phyloP scores from a whole-genome alignment of 2,797 vertebrate genomes.

The Sebastes steindachneri region DNA sequence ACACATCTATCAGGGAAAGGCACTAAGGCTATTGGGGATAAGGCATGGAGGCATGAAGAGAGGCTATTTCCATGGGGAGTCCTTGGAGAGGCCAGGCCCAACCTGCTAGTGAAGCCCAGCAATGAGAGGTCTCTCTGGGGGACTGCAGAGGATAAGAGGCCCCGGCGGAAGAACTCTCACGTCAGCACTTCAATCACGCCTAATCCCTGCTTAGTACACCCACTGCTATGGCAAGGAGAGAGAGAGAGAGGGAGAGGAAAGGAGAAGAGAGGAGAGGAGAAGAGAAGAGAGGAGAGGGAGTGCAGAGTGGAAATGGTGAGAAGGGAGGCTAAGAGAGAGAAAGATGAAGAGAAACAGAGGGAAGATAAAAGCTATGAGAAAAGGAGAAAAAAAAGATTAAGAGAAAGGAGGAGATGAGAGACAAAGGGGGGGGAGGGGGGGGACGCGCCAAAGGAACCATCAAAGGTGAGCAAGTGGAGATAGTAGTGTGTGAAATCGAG shows the following conservation, averaged over 20 bases:
- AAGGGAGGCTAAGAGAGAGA: constrained; percentile 45
- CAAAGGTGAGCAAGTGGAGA: constrained; percentile 64
- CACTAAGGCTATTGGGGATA: constrained; percentile 72
- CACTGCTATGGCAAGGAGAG: constrained; percentile 73
- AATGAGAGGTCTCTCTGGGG: constrained; percentile 76
- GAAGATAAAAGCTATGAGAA: constrained; percentile 56
- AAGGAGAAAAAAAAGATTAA: constrained; percentile 59
- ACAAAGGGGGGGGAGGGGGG: constrained; percentile 31
- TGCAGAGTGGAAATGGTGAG: constrained; percentile 37
- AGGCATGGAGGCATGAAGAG: constrained; percentile 73
- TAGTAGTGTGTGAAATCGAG: constrained; percentile 45
- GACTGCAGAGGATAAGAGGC: constrained; percentile 76
- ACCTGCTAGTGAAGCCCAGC: constrained; percentile 71
- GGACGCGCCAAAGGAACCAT: constrained; percentile 56
- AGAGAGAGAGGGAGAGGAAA: constrained; percentile 31
- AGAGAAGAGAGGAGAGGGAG: neutral
- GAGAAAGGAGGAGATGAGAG: constrained; percentile 54
- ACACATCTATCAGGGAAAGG: constrained; percentile 72
- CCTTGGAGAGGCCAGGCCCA: constrained; percentile 69
- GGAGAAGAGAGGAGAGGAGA: constrained; percentile 13
- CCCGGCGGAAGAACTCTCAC: constrained; percentile 78
- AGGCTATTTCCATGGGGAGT: constrained; percentile 76
- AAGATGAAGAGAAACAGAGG: constrained; percentile 56
- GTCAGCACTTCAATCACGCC: constrained; percentile 83
- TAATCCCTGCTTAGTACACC: constrained; percentile 85